phyloP scores from a whole-genome alignment of 2,113 vertebrate species.

The Oceanites oceanicus region DNA sequence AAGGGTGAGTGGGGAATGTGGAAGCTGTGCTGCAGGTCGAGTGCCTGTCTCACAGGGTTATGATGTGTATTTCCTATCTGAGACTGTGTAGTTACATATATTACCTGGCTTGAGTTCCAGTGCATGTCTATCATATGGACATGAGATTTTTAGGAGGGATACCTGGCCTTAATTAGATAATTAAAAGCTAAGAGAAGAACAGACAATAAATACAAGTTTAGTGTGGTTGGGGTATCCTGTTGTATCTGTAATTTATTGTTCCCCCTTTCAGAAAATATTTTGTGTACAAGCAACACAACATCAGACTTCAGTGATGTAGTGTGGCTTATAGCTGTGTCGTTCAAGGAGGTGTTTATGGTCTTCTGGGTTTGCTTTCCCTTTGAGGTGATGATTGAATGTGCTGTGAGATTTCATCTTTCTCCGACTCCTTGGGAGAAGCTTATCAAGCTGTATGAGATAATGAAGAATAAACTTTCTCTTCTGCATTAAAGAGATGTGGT shows the following conservation, averaged over 20 bases:
- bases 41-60: background rate
- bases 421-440: background rate
- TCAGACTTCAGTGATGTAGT: background rate
- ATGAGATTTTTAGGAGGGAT: background rate
- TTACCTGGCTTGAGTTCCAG: background rate
- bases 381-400: background rate
- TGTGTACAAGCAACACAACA: background rate
- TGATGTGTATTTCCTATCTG: background rate
- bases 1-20: background rate
- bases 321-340: background rate
- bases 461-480: conserved; percentile 31
- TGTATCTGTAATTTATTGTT: background rate
- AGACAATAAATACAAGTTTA: background rate
- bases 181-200: background rate
- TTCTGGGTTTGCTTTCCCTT: background rate
- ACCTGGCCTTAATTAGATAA: background rate
- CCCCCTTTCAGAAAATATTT: background rate
- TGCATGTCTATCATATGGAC: background rate
- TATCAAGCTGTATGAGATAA: conserved; percentile 28
- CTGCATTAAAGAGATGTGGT: background rate
- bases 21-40: background rate
- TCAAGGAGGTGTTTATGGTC: background rate
- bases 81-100: background rate
- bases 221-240: background rate
- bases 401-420: background rate